Conservation (phyloP, 2,797 vertebrate species). For the Pipistrellus nathusii region DNA sequence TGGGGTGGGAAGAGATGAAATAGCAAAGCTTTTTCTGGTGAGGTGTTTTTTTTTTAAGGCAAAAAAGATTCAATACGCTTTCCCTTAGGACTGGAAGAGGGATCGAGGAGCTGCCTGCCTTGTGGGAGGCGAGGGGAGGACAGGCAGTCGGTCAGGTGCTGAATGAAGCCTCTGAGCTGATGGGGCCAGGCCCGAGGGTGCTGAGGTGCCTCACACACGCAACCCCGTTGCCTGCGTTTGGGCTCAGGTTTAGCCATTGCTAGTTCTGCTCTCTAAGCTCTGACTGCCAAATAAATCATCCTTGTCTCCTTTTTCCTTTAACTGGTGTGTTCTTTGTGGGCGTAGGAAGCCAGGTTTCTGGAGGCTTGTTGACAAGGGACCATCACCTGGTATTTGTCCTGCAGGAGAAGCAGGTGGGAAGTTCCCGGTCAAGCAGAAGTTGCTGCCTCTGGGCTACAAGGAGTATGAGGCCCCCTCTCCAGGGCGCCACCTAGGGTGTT, state of each 20-base stretch:
- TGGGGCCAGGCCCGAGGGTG: not conserved
- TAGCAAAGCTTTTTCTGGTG: not conserved
- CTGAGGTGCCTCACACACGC: constrained; percentile 46
- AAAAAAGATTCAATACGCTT: not conserved
- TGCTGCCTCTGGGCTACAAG: not conserved
- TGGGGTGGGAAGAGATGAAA: not conserved
- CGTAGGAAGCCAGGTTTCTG: not conserved
- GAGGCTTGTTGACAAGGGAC: too few species aligned
- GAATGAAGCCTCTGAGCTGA: not conserved
- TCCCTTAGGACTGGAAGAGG: constrained; percentile 5
- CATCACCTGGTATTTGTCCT: not conserved
- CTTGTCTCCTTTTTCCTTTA: constrained; percentile 53
- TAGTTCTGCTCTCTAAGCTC: constrained; percentile 61
- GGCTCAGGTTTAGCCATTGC: constrained; percentile 59
- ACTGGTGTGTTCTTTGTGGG: not conserved
- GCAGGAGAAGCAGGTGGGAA: not conserved
- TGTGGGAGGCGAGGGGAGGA: not conserved
- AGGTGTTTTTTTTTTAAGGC: not conserved
- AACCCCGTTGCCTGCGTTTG: not conserved
- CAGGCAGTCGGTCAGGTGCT: not conserved
- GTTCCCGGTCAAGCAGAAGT: not conserved
- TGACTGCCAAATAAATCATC: constrained; percentile 76
- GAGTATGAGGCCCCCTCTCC: not conserved
- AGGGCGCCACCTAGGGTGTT: too few species aligned
- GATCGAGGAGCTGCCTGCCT: not conserved